Evolutionary conservation across 2,113 vertebrate genomes (phyloP), one percentile per base, ranked within the genome.

Genomic region (Taurulus bubalis): DNA sequence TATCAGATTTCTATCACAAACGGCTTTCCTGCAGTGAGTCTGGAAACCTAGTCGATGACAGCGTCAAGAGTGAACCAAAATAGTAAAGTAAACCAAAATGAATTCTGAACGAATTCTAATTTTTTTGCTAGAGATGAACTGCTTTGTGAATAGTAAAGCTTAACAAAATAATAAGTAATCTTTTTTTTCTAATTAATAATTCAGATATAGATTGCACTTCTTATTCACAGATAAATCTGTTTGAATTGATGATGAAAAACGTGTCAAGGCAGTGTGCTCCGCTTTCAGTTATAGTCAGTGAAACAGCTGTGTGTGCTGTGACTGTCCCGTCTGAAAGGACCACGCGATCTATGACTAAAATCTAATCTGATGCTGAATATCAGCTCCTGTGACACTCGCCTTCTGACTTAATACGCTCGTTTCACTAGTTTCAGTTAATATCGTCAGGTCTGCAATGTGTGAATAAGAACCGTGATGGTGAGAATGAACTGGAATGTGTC

Each of bases 401-500:
- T 53, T 28, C 22, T 51, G 20, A 11, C 51, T 72, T 72, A 2
- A 60, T n/a, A 26, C 6, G 51, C 14, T 36, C 20, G 58, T 11
- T 32, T 24, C 12, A 24, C 14, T 30, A 72, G 49, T 60, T 40
- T 51, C 51, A 60, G 3, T 64, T 51, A 1, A 42, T 16, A 18
- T 53, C 12, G 8, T 75, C 58, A 34, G 32, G 6, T 30, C 51
- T 42, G 28, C 56, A 53, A 63, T 40, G 40, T 77, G 20, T 60
- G 64, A 67, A 34, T 20, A 36, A 58, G 34, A 2, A 14, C 76
- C 40, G 22, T 24, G 62, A 45, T 67, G 10, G 72, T 51, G 42
- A n/a, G 38, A 72, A 59, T 69, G 15, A 58, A 64, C 40, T 42
- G 15, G 56, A 74, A 58, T 55, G 64, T 77, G 12, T 74, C 80